Evolutionary conservation across 2,888 invertebrate species (phyloP).

Genomic region (Epsilonema sp.): DNA sequence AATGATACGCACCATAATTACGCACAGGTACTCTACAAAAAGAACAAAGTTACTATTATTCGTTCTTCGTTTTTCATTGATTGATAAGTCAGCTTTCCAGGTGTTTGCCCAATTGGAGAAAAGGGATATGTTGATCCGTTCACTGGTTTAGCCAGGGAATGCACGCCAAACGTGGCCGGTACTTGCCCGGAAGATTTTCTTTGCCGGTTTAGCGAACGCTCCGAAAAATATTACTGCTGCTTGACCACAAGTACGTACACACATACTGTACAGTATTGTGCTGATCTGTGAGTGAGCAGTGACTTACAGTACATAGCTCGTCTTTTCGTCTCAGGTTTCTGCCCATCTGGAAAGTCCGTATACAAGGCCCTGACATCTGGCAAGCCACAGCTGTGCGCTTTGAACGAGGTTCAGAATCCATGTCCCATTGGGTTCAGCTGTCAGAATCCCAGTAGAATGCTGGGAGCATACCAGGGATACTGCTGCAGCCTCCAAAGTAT

Average conservation of each 20-base stretch:
- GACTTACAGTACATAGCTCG: not conserved
- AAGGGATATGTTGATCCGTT: conserved; percentile 4
- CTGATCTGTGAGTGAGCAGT: too few species aligned
- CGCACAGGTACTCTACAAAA: too few species aligned
- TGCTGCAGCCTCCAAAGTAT: conserved; percentile 4
- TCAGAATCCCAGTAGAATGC: not conserved
- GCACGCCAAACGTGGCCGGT: not conserved
- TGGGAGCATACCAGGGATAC: not conserved
- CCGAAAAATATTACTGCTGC: conserved; percentile 6
- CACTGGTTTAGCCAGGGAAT: not conserved
- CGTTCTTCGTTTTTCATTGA: too few species aligned
- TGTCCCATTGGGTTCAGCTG: conserved; percentile 1
- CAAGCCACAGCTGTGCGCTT: not conserved
- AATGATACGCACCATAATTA: too few species aligned
- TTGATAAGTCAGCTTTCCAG: too few species aligned
- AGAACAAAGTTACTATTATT: too few species aligned
- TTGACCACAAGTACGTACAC: too few species aligned
- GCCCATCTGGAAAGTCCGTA: conserved; percentile 1
- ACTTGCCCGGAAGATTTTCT: not conserved
- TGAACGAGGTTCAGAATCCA: not conserved
- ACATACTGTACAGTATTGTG: too few species aligned
- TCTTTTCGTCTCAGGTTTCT: not conserved
- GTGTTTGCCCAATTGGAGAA: conserved; percentile 9
- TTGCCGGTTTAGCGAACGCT: not conserved
- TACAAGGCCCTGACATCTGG: not conserved